Evolutionary conservation across 2,888 invertebrate species (phyloP).

Genomic region (Diarsia dahlii): DNA sequence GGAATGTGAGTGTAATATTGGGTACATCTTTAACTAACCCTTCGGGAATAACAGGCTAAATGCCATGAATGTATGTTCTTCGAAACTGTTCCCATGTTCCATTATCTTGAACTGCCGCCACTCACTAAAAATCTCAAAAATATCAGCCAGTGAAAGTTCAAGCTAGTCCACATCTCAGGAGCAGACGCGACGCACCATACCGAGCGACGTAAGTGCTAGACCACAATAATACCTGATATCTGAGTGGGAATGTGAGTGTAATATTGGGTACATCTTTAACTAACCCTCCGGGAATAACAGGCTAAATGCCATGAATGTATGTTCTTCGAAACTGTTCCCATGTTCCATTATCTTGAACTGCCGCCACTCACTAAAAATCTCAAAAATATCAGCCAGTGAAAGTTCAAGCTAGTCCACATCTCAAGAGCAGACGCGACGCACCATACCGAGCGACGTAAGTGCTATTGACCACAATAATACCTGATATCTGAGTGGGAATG

Average conservation of each 20-base stretch:
- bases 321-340: too few relatives aligned
- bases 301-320: too few relatives aligned
- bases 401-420: constrained; percentile 10
- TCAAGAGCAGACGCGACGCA: constrained; percentile 13
- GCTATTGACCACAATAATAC: constrained; percentile 78
- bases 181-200: constrained; percentile 8
- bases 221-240: constrained; percentile 83
- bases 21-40: too few relatives aligned
- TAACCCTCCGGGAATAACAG: too few relatives aligned
- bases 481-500: constrained; percentile 82
- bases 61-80: too few relatives aligned
- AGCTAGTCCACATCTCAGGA: constrained; percentile 15
- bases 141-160: constrained; percentile 2
- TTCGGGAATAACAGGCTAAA: too few relatives aligned
- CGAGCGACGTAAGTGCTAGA: constrained; percentile 70
- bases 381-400: not conserved
- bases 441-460: constrained; percentile 62
- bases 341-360: not conserved
- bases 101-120: not conserved
- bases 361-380: not conserved
- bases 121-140: not conserved
- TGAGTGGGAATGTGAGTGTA: constrained; percentile 66
- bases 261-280: too few relatives aligned
- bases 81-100: not conserved
- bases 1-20: too few relatives aligned